phyloP scores from a whole-genome alignment of 2,888 invertebrate genomes.

The Phortica magna region DNA sequence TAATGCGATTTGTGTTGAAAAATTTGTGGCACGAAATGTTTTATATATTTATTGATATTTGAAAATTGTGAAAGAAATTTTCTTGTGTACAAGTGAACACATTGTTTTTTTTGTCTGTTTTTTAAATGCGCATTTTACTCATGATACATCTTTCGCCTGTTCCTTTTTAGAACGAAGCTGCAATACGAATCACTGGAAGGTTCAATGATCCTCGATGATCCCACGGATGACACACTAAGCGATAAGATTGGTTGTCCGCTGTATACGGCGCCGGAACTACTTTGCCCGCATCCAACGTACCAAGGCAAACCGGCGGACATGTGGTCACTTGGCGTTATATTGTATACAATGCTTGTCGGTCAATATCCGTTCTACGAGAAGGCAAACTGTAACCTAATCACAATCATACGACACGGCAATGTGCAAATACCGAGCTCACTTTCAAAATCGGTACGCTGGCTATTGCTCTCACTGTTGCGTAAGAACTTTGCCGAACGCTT shows the following conservation, averaged over 20 bases:
- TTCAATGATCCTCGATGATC: slow-evolving; percentile 75
- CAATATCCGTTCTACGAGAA: slow-evolving; percentile 77
- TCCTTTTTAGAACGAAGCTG: slow-evolving; percentile 72
- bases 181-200: slow-evolving; percentile 77
- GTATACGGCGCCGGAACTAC: slow-evolving; percentile 76
- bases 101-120: neutral
- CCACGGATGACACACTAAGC: slow-evolving; percentile 71
- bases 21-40: too few relatives aligned
- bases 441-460: slow-evolving; percentile 71
- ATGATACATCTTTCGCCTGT: slow-evolving; percentile 3
- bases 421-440: slow-evolving; percentile 72
- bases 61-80: too few relatives aligned
- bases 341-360: slow-evolving; percentile 77
- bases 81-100: neutral
- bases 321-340: slow-evolving; percentile 77
- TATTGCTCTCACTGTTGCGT: slow-evolving; percentile 67
- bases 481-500: slow-evolving; percentile 73
- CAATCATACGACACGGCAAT: slow-evolving; percentile 73
- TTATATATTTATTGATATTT: too few relatives aligned
- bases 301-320: slow-evolving; percentile 76
- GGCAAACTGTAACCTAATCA: slow-evolving; percentile 75
- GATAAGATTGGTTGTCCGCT: slow-evolving; percentile 77
- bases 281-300: slow-evolving; percentile 75
- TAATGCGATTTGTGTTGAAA: too few relatives aligned
- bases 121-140: slow-evolving; percentile 15